Conservation (phyloP, 2,888 invertebrate species). For the Synanthedon vespiformis region DNA sequence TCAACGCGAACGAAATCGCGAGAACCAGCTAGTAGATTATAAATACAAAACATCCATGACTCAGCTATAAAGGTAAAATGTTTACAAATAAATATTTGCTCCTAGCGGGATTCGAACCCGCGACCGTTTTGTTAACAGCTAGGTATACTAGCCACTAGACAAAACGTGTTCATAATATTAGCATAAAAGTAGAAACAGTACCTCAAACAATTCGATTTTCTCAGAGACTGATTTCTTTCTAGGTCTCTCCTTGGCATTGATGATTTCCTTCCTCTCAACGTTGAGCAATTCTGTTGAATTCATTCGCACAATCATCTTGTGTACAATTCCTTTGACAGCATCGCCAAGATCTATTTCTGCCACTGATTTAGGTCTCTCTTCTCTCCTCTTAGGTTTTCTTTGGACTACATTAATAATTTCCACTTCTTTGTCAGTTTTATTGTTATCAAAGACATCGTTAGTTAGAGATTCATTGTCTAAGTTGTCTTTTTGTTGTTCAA, state of each 20-base stretch:
- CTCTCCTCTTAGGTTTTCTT: not conserved
- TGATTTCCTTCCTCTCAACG: conserved; percentile 21
- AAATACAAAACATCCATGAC: no score
- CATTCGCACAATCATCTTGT: conserved; percentile 32
- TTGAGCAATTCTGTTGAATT: conserved; percentile 32
- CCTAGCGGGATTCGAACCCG: no score
- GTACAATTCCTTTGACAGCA: conserved; percentile 35
- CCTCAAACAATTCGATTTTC: conserved; percentile 55
- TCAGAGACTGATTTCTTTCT: conserved; percentile 38
- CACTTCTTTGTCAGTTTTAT: not conserved
- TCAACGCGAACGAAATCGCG: no score
- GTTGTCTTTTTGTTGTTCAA: not conserved
- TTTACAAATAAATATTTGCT: no score
- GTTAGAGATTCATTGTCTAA: not conserved
- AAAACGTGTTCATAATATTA: no score
- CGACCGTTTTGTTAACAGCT: no score
- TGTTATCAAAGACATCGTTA: not conserved
- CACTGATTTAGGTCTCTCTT: conserved; percentile 22
- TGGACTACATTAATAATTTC: not conserved
- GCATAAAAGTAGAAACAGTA: conserved; percentile 12
- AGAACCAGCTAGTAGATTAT: no score
- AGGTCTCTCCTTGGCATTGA: conserved; percentile 34
- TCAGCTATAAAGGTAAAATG: no score
- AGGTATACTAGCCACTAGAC: no score
- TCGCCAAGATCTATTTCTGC: conserved; percentile 42